These are phyloP conservation scores for Allygus modestus DNA, from an alignment of 2,888 invertebrate genomes.

Conservation along the genomic window DNA sequence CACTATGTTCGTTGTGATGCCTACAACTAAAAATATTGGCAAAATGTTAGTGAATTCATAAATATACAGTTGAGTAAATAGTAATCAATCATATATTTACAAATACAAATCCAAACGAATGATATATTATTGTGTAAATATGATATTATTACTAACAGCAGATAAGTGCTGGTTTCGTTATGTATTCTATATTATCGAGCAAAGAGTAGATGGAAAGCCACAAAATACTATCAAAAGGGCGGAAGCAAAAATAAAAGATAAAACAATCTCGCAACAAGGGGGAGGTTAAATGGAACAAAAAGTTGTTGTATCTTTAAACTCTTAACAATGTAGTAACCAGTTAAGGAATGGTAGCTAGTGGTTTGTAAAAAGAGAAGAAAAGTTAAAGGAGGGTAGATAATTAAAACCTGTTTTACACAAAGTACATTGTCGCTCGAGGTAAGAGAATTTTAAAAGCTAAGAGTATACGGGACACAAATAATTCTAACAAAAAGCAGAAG, in stretches of 20 bases:
- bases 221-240: too few species aligned
- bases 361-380: slow-evolving; percentile 24
- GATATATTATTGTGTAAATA: too few species aligned
- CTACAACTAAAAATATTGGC: too few species aligned
- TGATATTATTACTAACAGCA: too few species aligned
- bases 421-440: not conserved
- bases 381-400: slow-evolving; percentile 33
- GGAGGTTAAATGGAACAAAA: slow-evolving; percentile 2
- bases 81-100: too few species aligned
- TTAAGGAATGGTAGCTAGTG: slow-evolving; percentile 5
- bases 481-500: slow-evolving; percentile 58
- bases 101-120: too few species aligned
- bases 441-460: slow-evolving; percentile 39
- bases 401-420: slow-evolving; percentile 32
- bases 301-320: slow-evolving; percentile 9
- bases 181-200: too few species aligned
- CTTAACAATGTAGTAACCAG: not conserved
- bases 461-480: slow-evolving; percentile 28
- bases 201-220: too few species aligned
- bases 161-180: too few species aligned
- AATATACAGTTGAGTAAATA: too few species aligned
- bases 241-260: not conserved
- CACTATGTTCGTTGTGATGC: too few species aligned
- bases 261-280: slow-evolving; percentile 1
- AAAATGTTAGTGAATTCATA: too few species aligned